Base-by-base conservation (phyloP, 2,888 invertebrate species). In the Orthosia cruda region DNA sequence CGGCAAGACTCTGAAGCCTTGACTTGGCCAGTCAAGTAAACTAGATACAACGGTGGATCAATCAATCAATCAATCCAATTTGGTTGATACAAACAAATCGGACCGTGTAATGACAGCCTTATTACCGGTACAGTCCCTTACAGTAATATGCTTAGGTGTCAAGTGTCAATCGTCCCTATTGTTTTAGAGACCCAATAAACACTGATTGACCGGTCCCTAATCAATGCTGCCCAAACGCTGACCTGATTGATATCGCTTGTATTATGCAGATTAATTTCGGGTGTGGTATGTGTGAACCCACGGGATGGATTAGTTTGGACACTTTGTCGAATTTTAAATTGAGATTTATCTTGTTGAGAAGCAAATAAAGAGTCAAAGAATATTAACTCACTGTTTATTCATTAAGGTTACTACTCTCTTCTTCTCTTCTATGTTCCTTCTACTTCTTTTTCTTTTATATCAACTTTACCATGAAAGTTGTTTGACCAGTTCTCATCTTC, bases 251-350 rank as follows among this genome's bases (percentile, higher is more conserved):
- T 62, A 62, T 58, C 50, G 61, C 52, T 54, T 71, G 64, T 54
- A 68, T 69, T 74, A 74, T 70, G 70, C n/a, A 78, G 20, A 83
- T 83, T 78, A 83, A 82, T 68, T 78, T 64, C 20, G 26, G 58
- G 26, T 52, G 26, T 47, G 32, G 59, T 12, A 32, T 20, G 49
- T 61, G 72, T 61, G n/a, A 78, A 18, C 49, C 13, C 13, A 3
- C 0, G 16, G 26, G 32, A 12, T 59, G 78, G 5, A 61, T 67
- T 78, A 70, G 18, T 71, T 78, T 61, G 9, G 26, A 71, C 5
- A 49, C 7, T 26, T 76, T 49, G 12, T 26, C 11, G 47, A 32
- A 20, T 71, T 49, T 49, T 49, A 15, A 45, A 45, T 77, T 3
- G 4, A 20, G 3, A 45, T 61, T 61, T 9, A 15, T 20, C 15